Base-by-base conservation (phyloP, 2,888 invertebrate genomes). In the Incurvaria masculella region DNA sequence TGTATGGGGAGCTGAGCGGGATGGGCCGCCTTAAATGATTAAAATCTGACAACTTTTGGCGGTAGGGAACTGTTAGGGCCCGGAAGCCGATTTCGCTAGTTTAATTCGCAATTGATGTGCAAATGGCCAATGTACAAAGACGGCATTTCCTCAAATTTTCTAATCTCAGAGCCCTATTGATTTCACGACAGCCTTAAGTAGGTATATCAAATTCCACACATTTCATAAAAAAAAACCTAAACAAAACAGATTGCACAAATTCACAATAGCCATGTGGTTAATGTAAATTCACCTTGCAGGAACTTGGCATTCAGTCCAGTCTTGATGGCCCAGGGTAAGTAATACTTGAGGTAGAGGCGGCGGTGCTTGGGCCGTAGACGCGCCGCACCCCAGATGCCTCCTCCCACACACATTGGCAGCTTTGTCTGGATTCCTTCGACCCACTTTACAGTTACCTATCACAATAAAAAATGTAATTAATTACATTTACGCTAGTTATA, bases 361-460 rank as follows among this genome's bases (percentile, higher is more conserved):
- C 94, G 80, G 63, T 96, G 94, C 61, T 91, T 94, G 48, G 94
- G 89, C 58, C 87, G 86, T 14, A 98, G 79, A 56, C 97, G 80
- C 14, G 88, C 76, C 2, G 97, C 92, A 11, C 97, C 98, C 81
- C 96, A 94, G 49, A 97, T 80, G 1, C 93, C 97, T 18, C 93
- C 99, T 46, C 88, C 85, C 51, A 94, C 81, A 63, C 97, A 97
- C 97, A 99, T 97, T 0, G 99, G 99, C 21, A 99, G 75, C 45
- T 86, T 88, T 11, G 91, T 92, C 72, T 99, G 99, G 49, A 98
- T 83, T 1, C 91, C 98, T 81, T 99, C 99, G 44, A 99, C 85
- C 95, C 97, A 97, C 76, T 99, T 99, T 4, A 99, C 91, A 11
- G 93, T 86, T 5, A 97, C 95, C 83, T 97, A n/a, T n/a, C n/a